Evolutionary conservation across 37 sponge, comb jelly and placozoan genomes (phyloP).

Genomic region (Petrosia ficiformis): DNA sequence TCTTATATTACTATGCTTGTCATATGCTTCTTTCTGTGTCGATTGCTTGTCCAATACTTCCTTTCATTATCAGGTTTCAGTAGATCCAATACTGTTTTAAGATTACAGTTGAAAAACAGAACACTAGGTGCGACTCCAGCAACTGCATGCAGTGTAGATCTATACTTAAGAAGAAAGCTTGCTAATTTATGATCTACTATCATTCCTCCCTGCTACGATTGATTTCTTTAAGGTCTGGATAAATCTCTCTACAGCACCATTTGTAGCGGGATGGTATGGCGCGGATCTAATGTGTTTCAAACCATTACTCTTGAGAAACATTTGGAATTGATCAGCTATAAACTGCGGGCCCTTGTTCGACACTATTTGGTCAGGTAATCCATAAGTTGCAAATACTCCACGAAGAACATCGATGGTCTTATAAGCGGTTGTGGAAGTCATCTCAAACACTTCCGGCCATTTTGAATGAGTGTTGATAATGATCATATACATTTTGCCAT

Average conservation of each 20-base stretch:
- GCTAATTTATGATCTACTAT: constrained; percentile 14
- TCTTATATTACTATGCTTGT: constrained; percentile 12
- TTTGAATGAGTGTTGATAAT: constrained; percentile 43
- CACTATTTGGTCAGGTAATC: constrained; percentile 38
- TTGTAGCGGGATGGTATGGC: constrained; percentile 50
- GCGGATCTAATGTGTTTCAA: constrained; percentile 35
- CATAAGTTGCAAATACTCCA: constrained; percentile 25
- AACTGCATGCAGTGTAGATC: constrained; percentile 33
- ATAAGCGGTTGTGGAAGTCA: constrained; percentile 24
- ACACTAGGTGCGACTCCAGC: constrained; percentile 32
- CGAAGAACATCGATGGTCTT: constrained; percentile 39
- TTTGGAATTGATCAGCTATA: constrained; percentile 29
- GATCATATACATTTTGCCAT: constrained; percentile 38
- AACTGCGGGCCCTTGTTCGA: constrained; percentile 59
- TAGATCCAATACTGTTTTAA: constrained; percentile 21
- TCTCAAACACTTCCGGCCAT: constrained; percentile 52
- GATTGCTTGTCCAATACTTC: constrained; percentile 7
- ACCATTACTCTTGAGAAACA: constrained; percentile 39
- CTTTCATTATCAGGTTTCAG: constrained; percentile 19
- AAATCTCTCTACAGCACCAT: constrained; percentile 35
- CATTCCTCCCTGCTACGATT: constrained; percentile 4
- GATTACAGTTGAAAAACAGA: constrained; percentile 15
- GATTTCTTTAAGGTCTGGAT: constrained; percentile 40
- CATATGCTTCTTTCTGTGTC: constrained; percentile 30
- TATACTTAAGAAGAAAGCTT: constrained; percentile 28